Conservation (phyloP, 2,113 vertebrate genomes). For the Dicrurus megarhynchus region DNA sequence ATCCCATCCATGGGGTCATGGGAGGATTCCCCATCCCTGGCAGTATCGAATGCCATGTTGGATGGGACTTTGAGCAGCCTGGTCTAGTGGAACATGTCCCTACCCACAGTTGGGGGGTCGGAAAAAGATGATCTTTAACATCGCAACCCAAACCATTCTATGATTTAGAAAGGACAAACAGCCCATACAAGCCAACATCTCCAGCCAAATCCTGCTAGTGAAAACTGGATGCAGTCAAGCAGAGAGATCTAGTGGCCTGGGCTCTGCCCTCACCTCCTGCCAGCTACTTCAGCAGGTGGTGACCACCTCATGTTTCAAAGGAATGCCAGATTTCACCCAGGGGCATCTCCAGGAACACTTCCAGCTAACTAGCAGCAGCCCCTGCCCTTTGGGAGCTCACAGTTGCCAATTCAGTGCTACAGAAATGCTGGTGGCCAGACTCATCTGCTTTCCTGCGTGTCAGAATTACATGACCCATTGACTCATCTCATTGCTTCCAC, state of each 20-base stretch:
- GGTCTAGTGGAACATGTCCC: background rate
- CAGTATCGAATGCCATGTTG: background rate
- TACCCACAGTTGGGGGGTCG: background rate
- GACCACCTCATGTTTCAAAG: background rate
- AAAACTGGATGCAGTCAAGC: background rate
- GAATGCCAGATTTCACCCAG: background rate
- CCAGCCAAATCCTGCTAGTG: background rate
- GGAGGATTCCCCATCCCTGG: background rate
- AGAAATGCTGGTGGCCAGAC: background rate
- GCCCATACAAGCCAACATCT: background rate
- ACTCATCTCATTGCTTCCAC: background rate
- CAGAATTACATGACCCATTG: background rate
- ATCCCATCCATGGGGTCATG: background rate
- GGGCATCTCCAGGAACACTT: background rate
- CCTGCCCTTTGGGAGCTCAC: background rate
- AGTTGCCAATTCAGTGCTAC: background rate
- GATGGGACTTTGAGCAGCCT: background rate
- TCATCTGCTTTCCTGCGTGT: accelerated
- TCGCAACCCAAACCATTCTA: background rate
- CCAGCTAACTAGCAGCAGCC: background rate
- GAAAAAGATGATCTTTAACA: background rate
- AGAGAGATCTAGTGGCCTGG: background rate
- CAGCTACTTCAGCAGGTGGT: background rate
- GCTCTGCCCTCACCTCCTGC: background rate
- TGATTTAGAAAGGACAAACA: background rate